phyloP scores from a whole-genome alignment of 2,888 invertebrate species.

The Thereva unica region DNA sequence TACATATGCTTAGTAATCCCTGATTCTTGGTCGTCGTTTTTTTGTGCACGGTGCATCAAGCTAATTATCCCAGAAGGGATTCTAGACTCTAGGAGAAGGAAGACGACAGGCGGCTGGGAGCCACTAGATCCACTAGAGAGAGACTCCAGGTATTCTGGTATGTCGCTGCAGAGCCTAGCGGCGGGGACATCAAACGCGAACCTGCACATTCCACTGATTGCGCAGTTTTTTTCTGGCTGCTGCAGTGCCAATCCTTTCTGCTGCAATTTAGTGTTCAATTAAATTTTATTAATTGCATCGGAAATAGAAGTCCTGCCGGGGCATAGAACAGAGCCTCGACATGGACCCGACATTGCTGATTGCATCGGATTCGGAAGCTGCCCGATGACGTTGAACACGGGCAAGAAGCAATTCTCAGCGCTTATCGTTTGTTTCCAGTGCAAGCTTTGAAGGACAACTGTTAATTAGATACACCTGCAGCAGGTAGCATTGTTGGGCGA shows the following conservation, averaged over 20 bases:
- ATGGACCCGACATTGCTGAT: no score
- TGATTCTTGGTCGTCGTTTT: constrained; percentile 9
- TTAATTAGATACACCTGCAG: no score
- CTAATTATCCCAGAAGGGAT: constrained; percentile 18
- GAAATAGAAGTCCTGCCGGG: constrained; percentile 14
- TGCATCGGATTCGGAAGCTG: no score
- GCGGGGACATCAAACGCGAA: constrained; percentile 24
- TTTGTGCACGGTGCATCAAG: constrained; percentile 8
- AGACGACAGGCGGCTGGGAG: no score
- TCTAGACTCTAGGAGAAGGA: neutral
- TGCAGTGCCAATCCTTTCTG: neutral
- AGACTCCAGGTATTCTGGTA: neutral
- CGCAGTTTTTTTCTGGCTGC: neutral
- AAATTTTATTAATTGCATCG: constrained; percentile 33
- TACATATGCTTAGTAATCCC: neutral
- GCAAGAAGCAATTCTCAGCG: no score
- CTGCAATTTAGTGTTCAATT: constrained; percentile 30
- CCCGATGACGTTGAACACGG: no score
- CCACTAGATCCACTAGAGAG: no score
- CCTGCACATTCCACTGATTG: constrained; percentile 22
- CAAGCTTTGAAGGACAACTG: no score
- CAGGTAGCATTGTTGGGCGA: no score
- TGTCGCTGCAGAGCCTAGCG: neutral
- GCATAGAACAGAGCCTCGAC: no score
- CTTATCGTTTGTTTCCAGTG: no score